Percentiles rank a stretch among this genome's conserved stretches.
These are phyloP conservation scores for Centropus unirufus DNA, from an alignment of 2,113 vertebrate species.

Conservation along the genomic window DNA sequence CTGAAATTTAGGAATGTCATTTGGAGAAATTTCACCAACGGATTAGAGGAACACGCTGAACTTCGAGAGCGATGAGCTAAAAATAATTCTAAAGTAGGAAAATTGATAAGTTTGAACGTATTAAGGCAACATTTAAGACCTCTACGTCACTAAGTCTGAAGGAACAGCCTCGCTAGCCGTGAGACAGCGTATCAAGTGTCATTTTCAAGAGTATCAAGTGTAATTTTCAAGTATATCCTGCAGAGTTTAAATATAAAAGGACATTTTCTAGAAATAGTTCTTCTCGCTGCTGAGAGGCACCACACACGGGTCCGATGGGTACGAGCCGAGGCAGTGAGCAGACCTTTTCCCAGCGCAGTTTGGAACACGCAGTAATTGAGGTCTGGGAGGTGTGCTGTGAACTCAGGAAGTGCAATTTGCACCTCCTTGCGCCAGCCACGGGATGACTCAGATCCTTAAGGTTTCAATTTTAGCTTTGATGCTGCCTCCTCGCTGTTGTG, in stretches of 20 bases:
- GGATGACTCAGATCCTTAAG: conserved; percentile 51
- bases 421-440: conserved; percentile 6
- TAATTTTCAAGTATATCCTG: not conserved
- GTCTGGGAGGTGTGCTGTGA: not conserved
- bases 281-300: not conserved
- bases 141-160: not conserved
- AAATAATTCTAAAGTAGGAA: not conserved
- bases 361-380: not conserved
- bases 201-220: not conserved
- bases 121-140: not conserved
- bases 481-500: conserved; percentile 53
- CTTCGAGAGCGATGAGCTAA: not conserved
- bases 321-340: not conserved
- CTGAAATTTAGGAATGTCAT: not conserved
- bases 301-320: not conserved
- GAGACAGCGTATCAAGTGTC: not conserved
- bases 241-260: not conserved
- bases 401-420: conserved; percentile 42
- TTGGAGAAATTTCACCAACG: not conserved
- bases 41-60: not conserved
- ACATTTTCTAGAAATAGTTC: not conserved
- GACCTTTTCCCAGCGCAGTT: not conserved
- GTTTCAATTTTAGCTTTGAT: conserved; percentile 39
- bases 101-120: not conserved
- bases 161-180: not conserved